Evolutionary conservation across 2,113 vertebrate species (phyloP), one percentile per base, ranked within the genome.

Genomic region (Lophura nycthemera): DNA sequence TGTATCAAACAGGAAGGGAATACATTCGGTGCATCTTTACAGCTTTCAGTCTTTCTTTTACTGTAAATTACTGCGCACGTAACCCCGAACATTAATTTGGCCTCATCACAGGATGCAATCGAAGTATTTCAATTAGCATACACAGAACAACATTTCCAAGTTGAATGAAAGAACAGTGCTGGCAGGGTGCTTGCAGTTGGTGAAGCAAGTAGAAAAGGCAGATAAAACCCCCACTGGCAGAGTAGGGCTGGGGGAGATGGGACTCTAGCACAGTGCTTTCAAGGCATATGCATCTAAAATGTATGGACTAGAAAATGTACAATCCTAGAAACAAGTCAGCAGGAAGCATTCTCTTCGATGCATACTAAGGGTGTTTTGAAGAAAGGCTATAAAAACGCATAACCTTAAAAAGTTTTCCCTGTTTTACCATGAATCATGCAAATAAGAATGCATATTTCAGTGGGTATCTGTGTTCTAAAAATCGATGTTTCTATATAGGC

Each of bases 31-130:
- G 59, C 40, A 77, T 93, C 88, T 96, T 90, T 64, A 25, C 83
- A 92, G 59, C 75, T 91, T 95, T 64, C 61, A 89, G 1, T 92
- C 70, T 77, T 90, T 79, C 76, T 94, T 96, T 96, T 72, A 36
- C 36, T 48, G 65, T 88, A 89, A 96, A 94, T 96, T 80, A 60
- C 86, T 71, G 61, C 42, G 64, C 38, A 84, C 69, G 87, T 80
- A 96, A 90, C 82, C 64, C 94, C 66, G 64, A 89, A 95, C 86
- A 90, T 95, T 96, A 96, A 96, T 96, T 94, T 92, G 74, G 93
- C 92, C 95, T 93, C 75, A 71, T 92, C 74, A 90, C 72, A 70
- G 7, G 17, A 87, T 48, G 77, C 81, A 80, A 90, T 90, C 94
- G 82, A 85, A 89, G 54, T 75, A 34, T 88, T 95, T 83, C 86